Percentiles rank a stretch among this genome's conserved stretches.
Evolutionary conservation across 2,888 invertebrate genomes (phyloP).

Genomic region (Scaptomyza flava): DNA sequence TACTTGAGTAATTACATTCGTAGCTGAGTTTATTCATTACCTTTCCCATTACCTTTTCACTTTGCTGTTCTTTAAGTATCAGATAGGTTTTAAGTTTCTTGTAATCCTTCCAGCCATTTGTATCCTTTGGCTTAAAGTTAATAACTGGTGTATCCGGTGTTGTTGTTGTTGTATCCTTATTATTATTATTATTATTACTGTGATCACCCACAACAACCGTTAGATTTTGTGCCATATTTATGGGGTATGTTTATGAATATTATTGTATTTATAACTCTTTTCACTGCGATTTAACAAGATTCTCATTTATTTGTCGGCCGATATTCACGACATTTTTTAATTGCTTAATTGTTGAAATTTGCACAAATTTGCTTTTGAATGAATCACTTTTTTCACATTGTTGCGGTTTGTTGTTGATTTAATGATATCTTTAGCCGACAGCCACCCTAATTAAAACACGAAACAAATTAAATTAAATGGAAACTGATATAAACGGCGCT

Average conservation of each 20-base stretch:
- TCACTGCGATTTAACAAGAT: conserved; percentile 25
- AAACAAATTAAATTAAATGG: conserved; percentile 65
- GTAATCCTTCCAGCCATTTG: conserved; percentile 83
- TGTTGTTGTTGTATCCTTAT: conserved; percentile 8
- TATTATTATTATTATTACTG: conserved; percentile 14
- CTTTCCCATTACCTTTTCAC: conserved; percentile 74
- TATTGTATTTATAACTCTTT: conserved; percentile 13
- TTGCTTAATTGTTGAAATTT: conserved; percentile 13
- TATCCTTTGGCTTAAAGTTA: conserved; percentile 71
- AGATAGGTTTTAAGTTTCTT: conserved; percentile 83
- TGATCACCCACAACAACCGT: conserved; percentile 54
- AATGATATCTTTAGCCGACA: conserved; percentile 37
- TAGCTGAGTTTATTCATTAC: no score
- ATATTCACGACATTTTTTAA: conserved; percentile 21
- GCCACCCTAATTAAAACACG: conserved; percentile 67
- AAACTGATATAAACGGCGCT: conserved; percentile 55
- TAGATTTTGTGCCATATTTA: conserved; percentile 66
- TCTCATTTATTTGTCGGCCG: conserved; percentile 10
- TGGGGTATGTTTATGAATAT: conserved; percentile 8
- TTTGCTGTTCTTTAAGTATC: conserved; percentile 82
- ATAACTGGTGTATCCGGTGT: conserved; percentile 25
- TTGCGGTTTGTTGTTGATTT: conserved; percentile 30
- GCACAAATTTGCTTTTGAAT: conserved; percentile 25
- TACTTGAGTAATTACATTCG: no score
- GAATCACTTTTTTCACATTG: conserved; percentile 45